Percentiles rank a stretch among this genome's conserved stretches.
Evolutionary conservation across 2,888 invertebrate genomes (phyloP).

Genomic region (Dolichomitus sp.): DNA sequence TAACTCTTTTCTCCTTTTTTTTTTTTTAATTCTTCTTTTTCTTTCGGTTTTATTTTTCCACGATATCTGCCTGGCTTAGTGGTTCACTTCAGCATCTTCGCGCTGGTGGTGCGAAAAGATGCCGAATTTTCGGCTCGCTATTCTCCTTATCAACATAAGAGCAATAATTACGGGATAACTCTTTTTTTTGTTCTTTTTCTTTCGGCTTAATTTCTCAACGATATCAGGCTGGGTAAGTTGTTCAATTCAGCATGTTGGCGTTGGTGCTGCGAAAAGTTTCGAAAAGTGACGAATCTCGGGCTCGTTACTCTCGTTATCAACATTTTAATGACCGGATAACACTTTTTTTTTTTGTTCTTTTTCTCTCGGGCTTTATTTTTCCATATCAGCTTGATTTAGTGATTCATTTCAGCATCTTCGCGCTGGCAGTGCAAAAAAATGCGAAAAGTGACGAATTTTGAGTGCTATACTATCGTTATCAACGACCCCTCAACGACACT

Average conservation of each 20-base stretch:
- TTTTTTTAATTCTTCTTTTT: conserved; percentile 11
- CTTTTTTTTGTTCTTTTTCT: not conserved
- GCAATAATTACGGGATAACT: no score
- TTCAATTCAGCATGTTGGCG: not conserved
- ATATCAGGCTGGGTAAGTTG: not conserved
- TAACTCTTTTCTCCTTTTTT: conserved; percentile 13
- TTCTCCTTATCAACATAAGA: no score
- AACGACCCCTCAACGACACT: conserved; percentile 2
- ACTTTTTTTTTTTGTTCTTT: not conserved
- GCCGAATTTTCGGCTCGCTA: conserved; percentile 23
- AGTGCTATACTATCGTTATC: not conserved
- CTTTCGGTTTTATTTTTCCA: conserved; percentile 40
- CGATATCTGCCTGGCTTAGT: conserved; percentile 39
- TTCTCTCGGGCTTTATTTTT: not conserved
- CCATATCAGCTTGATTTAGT: not conserved
- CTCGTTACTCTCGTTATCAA: not conserved
- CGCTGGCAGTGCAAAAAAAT: not conserved
- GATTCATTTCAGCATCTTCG: conserved; percentile 3
- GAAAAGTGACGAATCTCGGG: no score
- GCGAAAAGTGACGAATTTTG: not conserved
- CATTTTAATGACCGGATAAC: no score
- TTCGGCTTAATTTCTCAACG: not conserved
- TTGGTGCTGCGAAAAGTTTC: not conserved
- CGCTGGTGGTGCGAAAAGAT: not conserved
- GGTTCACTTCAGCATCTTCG: conserved; percentile 10